A percentile compares a stretch with the other conserved stretches of the same genome.
phyloP scores from a whole-genome alignment of 2,888 invertebrate genomes.

The Zygogramma bicolorata region DNA sequence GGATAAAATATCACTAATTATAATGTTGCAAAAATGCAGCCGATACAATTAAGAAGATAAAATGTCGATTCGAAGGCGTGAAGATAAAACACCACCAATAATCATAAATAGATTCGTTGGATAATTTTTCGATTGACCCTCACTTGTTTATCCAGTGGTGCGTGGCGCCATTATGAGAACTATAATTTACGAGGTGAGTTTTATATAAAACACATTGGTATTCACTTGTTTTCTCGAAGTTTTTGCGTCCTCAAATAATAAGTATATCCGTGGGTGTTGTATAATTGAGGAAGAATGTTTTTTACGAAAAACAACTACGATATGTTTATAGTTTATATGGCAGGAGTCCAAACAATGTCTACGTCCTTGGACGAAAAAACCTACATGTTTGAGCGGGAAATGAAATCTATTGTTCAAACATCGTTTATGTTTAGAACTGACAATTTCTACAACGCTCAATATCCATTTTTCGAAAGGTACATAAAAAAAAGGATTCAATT shows the following conservation, averaged over 20 bases:
- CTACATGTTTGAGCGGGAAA: no score
- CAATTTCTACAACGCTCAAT: no score
- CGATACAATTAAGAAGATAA: slow-evolving; percentile 1
- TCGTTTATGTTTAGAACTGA: no score
- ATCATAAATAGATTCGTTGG: slow-evolving; percentile 1
- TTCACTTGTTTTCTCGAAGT: neutral
- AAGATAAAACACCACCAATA: neutral
- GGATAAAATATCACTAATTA: slow-evolving; percentile 4
- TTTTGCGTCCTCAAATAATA: neutral
- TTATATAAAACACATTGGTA: neutral
- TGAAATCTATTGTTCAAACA: no score
- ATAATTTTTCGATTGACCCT: slow-evolving; percentile 3
- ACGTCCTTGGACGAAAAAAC: no score
- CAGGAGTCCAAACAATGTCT: no score
- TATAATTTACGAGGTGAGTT: neutral
- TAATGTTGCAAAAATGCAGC: neutral
- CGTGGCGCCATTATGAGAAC: neutral
- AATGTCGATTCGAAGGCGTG: neutral
- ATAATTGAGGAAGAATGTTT: no score
- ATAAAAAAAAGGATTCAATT: no score
- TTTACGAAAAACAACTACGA: no score
- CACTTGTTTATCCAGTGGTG: neutral
- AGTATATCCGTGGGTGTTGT: no score
- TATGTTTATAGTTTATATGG: no score
- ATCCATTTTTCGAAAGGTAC: no score